Conservation (phyloP, 2,888 invertebrate genomes). For the Amphimallon solstitiale region DNA sequence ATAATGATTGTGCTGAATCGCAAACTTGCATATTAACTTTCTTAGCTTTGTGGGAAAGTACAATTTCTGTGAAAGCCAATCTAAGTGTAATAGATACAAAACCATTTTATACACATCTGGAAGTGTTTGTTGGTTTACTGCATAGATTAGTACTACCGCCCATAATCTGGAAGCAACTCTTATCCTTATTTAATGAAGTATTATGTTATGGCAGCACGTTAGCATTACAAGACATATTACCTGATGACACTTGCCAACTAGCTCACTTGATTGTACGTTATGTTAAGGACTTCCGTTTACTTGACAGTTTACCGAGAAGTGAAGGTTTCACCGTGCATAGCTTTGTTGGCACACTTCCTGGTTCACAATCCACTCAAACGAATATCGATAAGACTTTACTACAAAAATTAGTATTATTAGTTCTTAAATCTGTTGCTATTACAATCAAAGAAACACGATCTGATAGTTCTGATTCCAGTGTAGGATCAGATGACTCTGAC, state of each 20-base stretch:
- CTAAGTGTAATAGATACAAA: conserved; percentile 89
- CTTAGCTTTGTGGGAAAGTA: conserved; percentile 87
- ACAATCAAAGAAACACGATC: conserved; percentile 90
- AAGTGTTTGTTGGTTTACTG: conserved; percentile 78
- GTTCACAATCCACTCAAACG: conserved; percentile 54
- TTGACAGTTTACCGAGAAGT: conserved; percentile 66
- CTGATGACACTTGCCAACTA: conserved; percentile 87
- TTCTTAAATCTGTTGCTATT: conserved; percentile 88
- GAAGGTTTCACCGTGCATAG: conserved; percentile 61
- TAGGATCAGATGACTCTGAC: conserved; percentile 86
- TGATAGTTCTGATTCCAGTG: conserved; percentile 83
- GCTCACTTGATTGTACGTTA: conserved; percentile 87
- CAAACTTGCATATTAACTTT: conserved; percentile 83
- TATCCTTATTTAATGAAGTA: conserved; percentile 89
- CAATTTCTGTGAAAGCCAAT: conserved; percentile 91
- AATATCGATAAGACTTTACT: conserved; percentile 79
- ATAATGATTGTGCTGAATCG: conserved; percentile 70
- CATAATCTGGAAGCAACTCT: conserved; percentile 84
- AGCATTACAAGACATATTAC: conserved; percentile 86
- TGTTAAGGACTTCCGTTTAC: conserved; percentile 83
- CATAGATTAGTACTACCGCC: conserved; percentile 78
- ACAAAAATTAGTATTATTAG: conserved; percentile 87
- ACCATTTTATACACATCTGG: conserved; percentile 86
- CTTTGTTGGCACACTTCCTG: conserved; percentile 61
- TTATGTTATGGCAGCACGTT: conserved; percentile 91